These are phyloP conservation scores for Melanotus villosus DNA, from an alignment of 2,888 invertebrate genomes.

Conservation along the genomic window DNA sequence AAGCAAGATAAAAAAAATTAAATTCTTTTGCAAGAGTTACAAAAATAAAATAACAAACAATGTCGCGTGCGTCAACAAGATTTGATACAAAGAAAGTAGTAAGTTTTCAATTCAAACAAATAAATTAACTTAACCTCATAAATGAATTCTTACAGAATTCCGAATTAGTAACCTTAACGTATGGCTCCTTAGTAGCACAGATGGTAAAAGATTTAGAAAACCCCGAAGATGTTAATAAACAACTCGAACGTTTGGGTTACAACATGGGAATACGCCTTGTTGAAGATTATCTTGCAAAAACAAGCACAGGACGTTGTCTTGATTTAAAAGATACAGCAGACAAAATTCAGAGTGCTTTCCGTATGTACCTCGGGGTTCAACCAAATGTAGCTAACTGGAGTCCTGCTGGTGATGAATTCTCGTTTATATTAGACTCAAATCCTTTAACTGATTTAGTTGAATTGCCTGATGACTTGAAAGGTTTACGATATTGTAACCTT, in stretches of 20 bases:
- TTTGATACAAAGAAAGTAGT: slow-evolving; percentile 86
- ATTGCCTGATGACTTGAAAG: slow-evolving; percentile 86
- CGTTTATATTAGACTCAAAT: slow-evolving; percentile 93
- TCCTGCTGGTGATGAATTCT: slow-evolving; percentile 95
- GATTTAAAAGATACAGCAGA: slow-evolving; percentile 98
- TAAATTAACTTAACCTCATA: not conserved
- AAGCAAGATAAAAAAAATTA: not conserved
- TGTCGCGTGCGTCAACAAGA: slow-evolving; percentile 81
- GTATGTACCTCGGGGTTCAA: slow-evolving; percentile 91
- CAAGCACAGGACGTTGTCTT: slow-evolving; percentile 89
- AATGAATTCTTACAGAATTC: slow-evolving; percentile 82
- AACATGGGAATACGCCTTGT: slow-evolving; percentile 98
- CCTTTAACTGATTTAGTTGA: slow-evolving; percentile 98
- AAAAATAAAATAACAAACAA: slow-evolving; percentile 57
- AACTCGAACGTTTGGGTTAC: slow-evolving; percentile 95
- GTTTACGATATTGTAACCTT: slow-evolving; percentile 92
- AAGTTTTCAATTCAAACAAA: too few species aligned
- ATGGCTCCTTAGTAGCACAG: slow-evolving; percentile 97
- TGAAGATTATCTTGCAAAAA: slow-evolving; percentile 97
- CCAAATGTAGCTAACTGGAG: slow-evolving; percentile 97
- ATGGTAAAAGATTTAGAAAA: slow-evolving; percentile 97
- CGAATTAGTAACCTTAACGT: slow-evolving; percentile 96
- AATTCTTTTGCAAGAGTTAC: slow-evolving; percentile 1
- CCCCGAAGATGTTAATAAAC: slow-evolving; percentile 97
- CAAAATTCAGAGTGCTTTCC: slow-evolving; percentile 87